Conservation (phyloP, 2,888 invertebrate genomes). For the Amblyteles armatorius region DNA sequence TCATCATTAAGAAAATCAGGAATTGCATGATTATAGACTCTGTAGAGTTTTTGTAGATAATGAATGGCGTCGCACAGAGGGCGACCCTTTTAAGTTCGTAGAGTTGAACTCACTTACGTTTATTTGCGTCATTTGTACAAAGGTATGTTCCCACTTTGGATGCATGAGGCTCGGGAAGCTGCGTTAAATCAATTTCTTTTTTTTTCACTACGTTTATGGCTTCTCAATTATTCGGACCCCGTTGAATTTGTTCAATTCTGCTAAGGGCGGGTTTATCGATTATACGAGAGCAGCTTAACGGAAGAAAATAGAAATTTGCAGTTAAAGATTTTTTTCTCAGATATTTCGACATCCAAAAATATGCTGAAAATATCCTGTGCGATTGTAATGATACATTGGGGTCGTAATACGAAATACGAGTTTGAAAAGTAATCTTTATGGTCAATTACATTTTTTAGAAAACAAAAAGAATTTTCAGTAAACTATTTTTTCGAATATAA, state of each 20-base stretch:
- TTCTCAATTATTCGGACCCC: constrained; percentile 1
- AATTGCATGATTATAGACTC: constrained; percentile 57
- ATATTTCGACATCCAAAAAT: too few relatives aligned
- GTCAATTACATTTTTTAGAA: too few relatives aligned
- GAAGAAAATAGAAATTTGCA: neutral
- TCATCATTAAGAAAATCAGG: constrained; percentile 22
- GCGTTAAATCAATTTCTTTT: constrained; percentile 82
- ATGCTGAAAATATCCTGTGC: too few relatives aligned
- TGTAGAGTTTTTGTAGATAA: constrained; percentile 44
- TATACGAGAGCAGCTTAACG: neutral
- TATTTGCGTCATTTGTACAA: constrained; percentile 32
- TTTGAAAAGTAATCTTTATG: too few relatives aligned
- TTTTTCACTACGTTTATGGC: constrained; percentile 51
- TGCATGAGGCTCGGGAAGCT: constrained; percentile 85
- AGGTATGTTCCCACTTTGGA: constrained; percentile 35
- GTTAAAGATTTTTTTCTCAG: too few relatives aligned
- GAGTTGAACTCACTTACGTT: constrained; percentile 43
- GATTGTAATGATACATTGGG: neutral
- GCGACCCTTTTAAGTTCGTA: constrained; percentile 49
- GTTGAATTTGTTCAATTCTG: constrained; percentile 4
- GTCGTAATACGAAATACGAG: too few relatives aligned
- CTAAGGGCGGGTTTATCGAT: neutral
- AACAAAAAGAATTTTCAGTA: too few relatives aligned
- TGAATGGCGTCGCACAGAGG: constrained; percentile 48
- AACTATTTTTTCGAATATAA: too few relatives aligned